Evolutionary conservation across 1,140 invertebrate genomes (phyloP), one percentile per base, ranked within the genome.

Genomic region (Hesperophylax magnus): DNA sequence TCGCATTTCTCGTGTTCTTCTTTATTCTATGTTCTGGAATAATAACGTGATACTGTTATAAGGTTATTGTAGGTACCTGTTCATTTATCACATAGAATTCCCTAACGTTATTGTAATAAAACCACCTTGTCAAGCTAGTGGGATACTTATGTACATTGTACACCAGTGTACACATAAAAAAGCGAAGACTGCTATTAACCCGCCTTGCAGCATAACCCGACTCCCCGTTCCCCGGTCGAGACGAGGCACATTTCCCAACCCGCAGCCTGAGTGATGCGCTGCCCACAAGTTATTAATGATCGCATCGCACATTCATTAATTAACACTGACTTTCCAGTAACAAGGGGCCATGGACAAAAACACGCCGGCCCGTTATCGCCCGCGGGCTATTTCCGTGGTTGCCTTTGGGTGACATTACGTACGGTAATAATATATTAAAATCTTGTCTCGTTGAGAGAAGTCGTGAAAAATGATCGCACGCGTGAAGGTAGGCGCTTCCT

Each of bases 231-330:
- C 18, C 18, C 56, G 56, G 54, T 5, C 58, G 56, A 27, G 17
- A 63, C 27, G 75, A 11, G 58, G 14, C 39, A 11, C 39, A 17
- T 9, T n/a, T 61, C 31, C 52, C 47, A 22, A 67, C 78, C 56
- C 78, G 69, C 71, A 54, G 78, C 71, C 54, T 81, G 80, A 81
- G 76, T 75, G 80, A 81, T 81, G 80, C 65, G 65, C 22, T 71
- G 77, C 77, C 81, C 77, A 34, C 79, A 83, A 75, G 60, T 75
- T 83, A 81, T 83, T 83, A 83, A 83, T 83, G 79, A 81, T 79
- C 60, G 58, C 74, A 58, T 74, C 56, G 75, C 78, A 77, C 79
- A 54, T 81, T 83, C 82, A 83, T 83, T 83, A 83, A 83, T 83
- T 83, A 83, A 81, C 76, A 69, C 69, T 81, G 79, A 83, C 82